Conservation (phyloP, 2,888 invertebrate species). For the Macrophya alboannulata region DNA sequence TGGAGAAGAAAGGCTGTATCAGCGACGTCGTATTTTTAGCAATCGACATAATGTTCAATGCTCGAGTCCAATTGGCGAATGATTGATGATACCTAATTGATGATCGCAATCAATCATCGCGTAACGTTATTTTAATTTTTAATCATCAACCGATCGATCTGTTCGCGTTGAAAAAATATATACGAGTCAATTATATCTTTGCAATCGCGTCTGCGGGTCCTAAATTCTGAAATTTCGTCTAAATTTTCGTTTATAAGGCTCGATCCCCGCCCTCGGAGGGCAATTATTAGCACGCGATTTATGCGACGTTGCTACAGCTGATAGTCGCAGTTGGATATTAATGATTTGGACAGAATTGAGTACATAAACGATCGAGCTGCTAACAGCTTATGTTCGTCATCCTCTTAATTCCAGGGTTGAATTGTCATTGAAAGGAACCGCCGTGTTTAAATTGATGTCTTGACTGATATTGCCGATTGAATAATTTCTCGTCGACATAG, state of each 20-base stretch:
- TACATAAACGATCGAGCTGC: background rate
- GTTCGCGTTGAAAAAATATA: background rate
- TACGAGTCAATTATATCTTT: background rate
- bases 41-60: background rate
- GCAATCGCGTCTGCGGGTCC: background rate
- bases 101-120: background rate
- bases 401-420: slow-evolving; percentile 24
- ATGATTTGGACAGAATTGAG: background rate
- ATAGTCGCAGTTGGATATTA: background rate
- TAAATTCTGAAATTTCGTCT: background rate
- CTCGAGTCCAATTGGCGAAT: too few species aligned
- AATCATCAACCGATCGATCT: background rate
- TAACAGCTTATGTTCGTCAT: slow-evolving; percentile 1
- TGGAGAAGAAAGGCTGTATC: too few species aligned
- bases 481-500: slow-evolving; percentile 28
- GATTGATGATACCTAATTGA: background rate
- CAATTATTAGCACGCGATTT: slow-evolving; percentile 11
- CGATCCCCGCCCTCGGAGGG: background rate
- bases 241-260: background rate
- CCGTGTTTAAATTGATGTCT: slow-evolving; percentile 42
- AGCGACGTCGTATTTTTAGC: too few species aligned
- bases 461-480: slow-evolving; percentile 38
- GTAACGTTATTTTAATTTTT: background rate
- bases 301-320: background rate
- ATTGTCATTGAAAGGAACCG: slow-evolving; percentile 38